Evolutionary conservation across 1,140 invertebrate genomes (phyloP), one percentile per base, ranked within the genome.

Genomic region (Drosophila ficusphila): DNA sequence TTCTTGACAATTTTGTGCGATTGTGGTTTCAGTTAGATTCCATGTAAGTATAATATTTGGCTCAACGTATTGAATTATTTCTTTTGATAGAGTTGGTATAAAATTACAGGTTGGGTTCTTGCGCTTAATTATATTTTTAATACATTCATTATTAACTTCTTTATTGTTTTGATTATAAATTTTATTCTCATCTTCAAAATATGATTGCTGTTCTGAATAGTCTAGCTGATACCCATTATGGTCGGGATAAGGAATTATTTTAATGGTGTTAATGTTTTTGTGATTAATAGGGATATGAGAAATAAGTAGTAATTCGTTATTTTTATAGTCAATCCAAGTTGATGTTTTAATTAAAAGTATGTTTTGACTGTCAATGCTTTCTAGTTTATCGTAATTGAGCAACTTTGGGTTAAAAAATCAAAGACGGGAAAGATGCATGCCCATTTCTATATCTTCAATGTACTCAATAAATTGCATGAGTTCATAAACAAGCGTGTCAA

Each of bases 11-110:
- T 29, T 29, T 29, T 29, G 27, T 29, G 27, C 27, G 6, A 29
- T 7, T 29, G 27, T n/a, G n/a, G 47, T 49, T 52, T 52, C 14
- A 52, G 21, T 39, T 39, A 39, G 6, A 53, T 39, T 52, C 33
- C 21, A 52, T 16, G n/a, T n/a, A n/a, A n/a, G n/a, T n/a, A n/a
- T n/a, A n/a, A 51, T 51, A 51, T 25, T 34, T 25, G 12, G 11
- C n/a, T 33, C 11, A 33, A 33, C 31, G 11, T 31, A 31, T 33
- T 33, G 31, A n/a, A 33, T 33, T 4, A 33, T 33, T 12, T 33
- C 31, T n/a, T 9, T 33, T 33, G 11, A 33, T 2, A n/a, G 31
- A 33, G 31, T 33, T 12, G 31, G 31, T 12, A 33, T 33, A 33
- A 33, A 33, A 33, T 33, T 33, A 33, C 11, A 33, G n/a, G 3